phyloP scores from a whole-genome alignment of 2,797 vertebrate genomes.

The Crypturellus tataupa region DNA sequence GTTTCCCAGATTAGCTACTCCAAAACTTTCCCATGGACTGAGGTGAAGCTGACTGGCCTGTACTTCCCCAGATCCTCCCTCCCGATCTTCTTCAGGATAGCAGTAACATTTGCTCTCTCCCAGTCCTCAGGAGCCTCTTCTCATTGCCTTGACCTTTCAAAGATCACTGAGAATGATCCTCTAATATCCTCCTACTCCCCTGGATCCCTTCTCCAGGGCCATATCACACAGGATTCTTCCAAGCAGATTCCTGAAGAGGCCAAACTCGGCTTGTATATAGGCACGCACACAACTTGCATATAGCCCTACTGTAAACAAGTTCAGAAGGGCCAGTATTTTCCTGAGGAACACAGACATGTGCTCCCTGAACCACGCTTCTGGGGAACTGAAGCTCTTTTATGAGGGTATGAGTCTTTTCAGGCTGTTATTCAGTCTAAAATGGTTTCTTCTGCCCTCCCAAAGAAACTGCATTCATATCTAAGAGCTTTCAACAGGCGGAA shows the following conservation, averaged over 20 bases:
- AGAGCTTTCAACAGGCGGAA: neutral
- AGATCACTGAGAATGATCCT: neutral
- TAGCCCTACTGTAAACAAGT: neutral
- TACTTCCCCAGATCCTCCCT: no score
- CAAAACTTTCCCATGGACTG: no score
- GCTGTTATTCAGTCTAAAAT: neutral
- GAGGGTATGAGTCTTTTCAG: neutral
- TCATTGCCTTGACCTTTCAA: neutral
- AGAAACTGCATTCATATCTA: neutral
- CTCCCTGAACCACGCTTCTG: neutral
- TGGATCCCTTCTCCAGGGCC: neutral
- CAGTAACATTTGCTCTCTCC: no score
- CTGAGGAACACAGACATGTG: neutral
- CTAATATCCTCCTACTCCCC: neutral
- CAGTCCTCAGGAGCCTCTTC: no score
- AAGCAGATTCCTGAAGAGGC: neutral
- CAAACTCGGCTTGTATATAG: neutral
- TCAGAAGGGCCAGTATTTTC: neutral
- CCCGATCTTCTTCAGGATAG: no score
- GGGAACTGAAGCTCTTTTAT: neutral
- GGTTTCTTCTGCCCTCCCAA: neutral
- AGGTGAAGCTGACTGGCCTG: no score
- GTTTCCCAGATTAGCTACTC: no score
- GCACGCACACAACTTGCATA: accelerated
- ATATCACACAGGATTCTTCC: neutral